phyloP scores from a whole-genome alignment of 2,797 vertebrate genomes.

The Oreochromis grahami region DNA sequence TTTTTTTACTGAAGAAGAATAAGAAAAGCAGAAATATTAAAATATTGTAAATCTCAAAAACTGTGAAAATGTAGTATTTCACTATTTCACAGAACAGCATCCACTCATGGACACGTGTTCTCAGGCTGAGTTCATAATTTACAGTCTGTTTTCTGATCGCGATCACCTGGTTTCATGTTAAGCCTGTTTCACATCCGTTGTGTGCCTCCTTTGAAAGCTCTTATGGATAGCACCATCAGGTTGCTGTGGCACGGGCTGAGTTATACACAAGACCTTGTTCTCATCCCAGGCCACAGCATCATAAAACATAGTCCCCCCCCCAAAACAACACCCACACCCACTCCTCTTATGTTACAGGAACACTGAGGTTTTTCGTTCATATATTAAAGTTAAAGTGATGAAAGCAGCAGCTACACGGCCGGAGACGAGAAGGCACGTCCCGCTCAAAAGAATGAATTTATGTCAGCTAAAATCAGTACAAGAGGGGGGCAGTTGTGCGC shows the following conservation, averaged over 20 bases:
- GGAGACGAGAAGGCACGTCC: conserved; percentile 41
- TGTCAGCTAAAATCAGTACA: conserved; percentile 47
- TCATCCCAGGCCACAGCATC: conserved; percentile 43
- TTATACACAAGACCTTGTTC: conserved; percentile 57
- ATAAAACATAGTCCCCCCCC: conserved; percentile 41
- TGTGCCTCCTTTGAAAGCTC: conserved; percentile 33
- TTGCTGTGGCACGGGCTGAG: conserved; percentile 52
- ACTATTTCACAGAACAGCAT: background rate
- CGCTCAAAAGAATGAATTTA: conserved; percentile 59
- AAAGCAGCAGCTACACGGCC: conserved; percentile 44
- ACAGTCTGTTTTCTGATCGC: background rate
- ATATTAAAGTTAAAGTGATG: conserved; percentile 69
- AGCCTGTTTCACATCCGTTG: conserved; percentile 51
- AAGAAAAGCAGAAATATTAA: background rate
- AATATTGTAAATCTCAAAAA: background rate
- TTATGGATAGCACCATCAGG: conserved; percentile 48
- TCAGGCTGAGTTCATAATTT: background rate
- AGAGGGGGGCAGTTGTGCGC: conserved; percentile 17
- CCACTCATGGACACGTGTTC: background rate
- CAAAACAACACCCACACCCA: background rate
- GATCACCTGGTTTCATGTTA: conserved; percentile 39
- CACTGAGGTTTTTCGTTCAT: conserved; percentile 49
- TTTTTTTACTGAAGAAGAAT: background rate
- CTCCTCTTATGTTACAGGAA: conserved; percentile 38
- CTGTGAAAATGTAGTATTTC: background rate